Conservation (phyloP, 2,797 vertebrate species). For the Neosilurus mollespiculum region DNA sequence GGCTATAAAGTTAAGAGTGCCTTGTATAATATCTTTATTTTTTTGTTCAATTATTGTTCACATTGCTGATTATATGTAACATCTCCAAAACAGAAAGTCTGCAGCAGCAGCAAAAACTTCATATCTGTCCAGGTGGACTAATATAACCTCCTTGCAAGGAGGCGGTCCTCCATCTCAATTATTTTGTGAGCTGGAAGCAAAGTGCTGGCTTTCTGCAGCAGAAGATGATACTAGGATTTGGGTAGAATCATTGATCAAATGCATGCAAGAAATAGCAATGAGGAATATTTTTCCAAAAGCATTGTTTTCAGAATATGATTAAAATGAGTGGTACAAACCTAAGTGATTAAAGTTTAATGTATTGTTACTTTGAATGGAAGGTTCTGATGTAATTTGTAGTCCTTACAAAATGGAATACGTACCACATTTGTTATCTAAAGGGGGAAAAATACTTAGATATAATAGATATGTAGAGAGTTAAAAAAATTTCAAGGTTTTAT, state of each 20-base stretch:
- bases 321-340: not conserved
- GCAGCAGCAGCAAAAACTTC: not conserved
- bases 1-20: not conserved
- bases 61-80: not conserved
- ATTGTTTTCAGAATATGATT: not conserved
- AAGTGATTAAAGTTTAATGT: not conserved
- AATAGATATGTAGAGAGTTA: not conserved
- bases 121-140: not conserved
- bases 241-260: not conserved
- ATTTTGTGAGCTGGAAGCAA: not conserved
- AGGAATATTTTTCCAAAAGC: not conserved
- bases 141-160: not conserved
- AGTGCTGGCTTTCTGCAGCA: not conserved
- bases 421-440: not conserved
- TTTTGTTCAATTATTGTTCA: no score
- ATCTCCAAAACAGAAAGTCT: not conserved
- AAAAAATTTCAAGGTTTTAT: not conserved
- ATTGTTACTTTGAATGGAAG: not conserved
- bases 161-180: not conserved
- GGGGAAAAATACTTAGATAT: not conserved
- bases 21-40: not conserved
- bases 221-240: not conserved
- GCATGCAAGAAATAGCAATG: not conserved
- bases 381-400: not conserved
- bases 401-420: not conserved